These are phyloP conservation scores for Pogonophryne albipinna DNA, from an alignment of 2,797 vertebrate genomes.

Conservation along the genomic window DNA sequence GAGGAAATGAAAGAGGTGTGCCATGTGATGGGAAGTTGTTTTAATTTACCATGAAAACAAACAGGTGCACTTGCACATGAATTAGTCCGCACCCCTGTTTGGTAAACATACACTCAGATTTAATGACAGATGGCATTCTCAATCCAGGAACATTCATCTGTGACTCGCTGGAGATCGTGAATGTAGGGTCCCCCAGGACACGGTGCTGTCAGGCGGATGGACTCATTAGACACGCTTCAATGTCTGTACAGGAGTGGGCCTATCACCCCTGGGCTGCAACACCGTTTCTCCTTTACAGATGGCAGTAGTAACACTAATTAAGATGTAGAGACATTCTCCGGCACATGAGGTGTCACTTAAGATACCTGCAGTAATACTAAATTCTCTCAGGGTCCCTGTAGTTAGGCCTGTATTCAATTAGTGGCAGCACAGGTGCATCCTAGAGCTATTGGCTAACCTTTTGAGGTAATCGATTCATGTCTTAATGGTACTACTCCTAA, in stretches of 20 bases:
- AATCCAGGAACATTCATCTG: conserved; percentile 62
- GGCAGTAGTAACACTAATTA: conserved; percentile 63
- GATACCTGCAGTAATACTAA: conserved; percentile 26
- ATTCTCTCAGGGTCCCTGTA: conserved; percentile 18
- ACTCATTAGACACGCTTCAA: conserved; percentile 77
- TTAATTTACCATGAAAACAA: conserved; percentile 59
- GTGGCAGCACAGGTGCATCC: conserved; percentile 15
- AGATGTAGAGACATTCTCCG: conserved; percentile 50
- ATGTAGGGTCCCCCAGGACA: conserved; percentile 63
- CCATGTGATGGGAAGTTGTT: conserved; percentile 50
- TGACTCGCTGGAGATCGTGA: conserved; percentile 61
- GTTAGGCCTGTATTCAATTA: conserved; percentile 33
- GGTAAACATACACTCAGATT: conserved; percentile 60
- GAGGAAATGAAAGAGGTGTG: conserved; percentile 41
- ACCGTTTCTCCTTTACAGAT: conserved; percentile 30
- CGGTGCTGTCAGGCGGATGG: conserved; percentile 74
- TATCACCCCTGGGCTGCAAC: conserved; percentile 63
- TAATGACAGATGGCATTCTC: conserved; percentile 77
- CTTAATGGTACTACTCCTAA: neutral
- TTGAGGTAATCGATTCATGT: conserved; percentile 9
- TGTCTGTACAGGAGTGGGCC: conserved; percentile 60
- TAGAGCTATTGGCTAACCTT: conserved; percentile 18
- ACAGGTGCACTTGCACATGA: conserved; percentile 67
- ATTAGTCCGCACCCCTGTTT: conserved; percentile 46
- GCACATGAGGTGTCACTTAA: conserved; percentile 40